Base-by-base conservation (phyloP, 2,797 vertebrate genomes). In the Alectoris magna region DNA sequence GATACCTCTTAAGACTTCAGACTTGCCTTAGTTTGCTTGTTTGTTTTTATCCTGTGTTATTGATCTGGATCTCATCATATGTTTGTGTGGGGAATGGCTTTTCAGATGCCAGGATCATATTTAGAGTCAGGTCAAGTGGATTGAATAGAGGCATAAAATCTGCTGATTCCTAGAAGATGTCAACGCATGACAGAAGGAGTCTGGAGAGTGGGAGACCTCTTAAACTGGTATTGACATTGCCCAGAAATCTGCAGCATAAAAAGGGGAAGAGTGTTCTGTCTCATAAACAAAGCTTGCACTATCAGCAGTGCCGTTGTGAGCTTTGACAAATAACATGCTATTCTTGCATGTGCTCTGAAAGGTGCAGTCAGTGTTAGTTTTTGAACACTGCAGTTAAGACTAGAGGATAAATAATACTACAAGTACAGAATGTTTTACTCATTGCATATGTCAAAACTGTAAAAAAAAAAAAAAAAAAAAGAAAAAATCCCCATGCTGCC, bases 101-200 rank as follows among this genome's bases (percentile, higher is more conserved):
- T 93, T 95, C 96, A 94, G 94, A 83, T 43, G 68, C 90, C 26
- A 9, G 58, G 51, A 94, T 94, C 69, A 83, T 90, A 95, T 91
- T 93, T 89, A 76, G 92, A 93, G 91, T 75, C 82, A 95, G 86
- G 87, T 95, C 96, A 96, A 91, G 71, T 63, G 94, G 95, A 95
- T 68, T 95, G 91, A 95, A 92, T 11, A 87, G 67, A 94, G 70
- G 84, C 59, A 91, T 90, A 92, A 95, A 95, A 93, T 96, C 74
- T 95, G 95, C 94, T 97, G 97, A 96, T 91, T 94, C 94, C 67
- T 88, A 84, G 91, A 94, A 96, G 85, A 82, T 94, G 93, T 95
- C 94, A 94, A 34, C 76, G 79, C 71, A 88, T 89, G 87, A 89
- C 88, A 94, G 91, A 86, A 94, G 38, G 82, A 95, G 84, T 66